Percentiles rank a stretch among this genome's conserved stretches.
Conservation (phyloP, 2,113 vertebrate genomes). For the Capricornis sumatraensis region DNA sequence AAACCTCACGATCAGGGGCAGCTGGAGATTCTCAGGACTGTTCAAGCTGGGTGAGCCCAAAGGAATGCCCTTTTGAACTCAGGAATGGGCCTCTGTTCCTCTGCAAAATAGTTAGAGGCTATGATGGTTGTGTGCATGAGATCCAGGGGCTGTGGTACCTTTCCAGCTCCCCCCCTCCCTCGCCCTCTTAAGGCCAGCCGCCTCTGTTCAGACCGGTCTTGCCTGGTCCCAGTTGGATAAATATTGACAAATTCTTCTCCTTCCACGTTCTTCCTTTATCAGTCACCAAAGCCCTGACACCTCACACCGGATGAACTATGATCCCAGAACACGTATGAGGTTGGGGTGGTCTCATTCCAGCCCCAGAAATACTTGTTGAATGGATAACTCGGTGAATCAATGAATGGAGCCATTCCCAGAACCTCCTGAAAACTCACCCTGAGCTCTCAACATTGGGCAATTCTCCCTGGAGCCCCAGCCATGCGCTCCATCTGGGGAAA, state of each 20-base stretch:
- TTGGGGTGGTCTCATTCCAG: conserved; percentile 39
- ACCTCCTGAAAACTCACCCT: conserved; percentile 24
- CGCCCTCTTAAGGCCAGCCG: not conserved
- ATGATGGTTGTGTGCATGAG: not conserved
- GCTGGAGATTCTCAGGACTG: not conserved
- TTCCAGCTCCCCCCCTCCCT: not conserved
- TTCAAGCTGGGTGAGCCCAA: not conserved
- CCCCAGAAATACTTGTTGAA: not conserved
- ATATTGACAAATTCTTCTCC: conserved; percentile 21
- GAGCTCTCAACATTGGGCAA: not conserved
- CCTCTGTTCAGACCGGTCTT: not conserved
- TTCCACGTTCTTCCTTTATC: not conserved
- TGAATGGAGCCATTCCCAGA: conserved; percentile 38
- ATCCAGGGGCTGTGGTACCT: not conserved
- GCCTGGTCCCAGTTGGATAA: not conserved
- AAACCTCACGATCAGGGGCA: not conserved
- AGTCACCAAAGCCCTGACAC: not conserved
- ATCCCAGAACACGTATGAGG: not conserved
- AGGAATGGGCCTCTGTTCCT: not conserved
- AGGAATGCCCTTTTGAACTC: not conserved
- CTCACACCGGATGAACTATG: not conserved
- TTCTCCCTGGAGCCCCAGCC: not conserved
- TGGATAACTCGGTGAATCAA: conserved; percentile 15
- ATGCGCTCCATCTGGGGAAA: not conserved
- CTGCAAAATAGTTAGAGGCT: not conserved